A percentile compares a stretch with the other conserved stretches of the same genome.
These are phyloP conservation scores for Xanthia togata DNA, from an alignment of 2,888 invertebrate species.

Conservation along the genomic window DNA sequence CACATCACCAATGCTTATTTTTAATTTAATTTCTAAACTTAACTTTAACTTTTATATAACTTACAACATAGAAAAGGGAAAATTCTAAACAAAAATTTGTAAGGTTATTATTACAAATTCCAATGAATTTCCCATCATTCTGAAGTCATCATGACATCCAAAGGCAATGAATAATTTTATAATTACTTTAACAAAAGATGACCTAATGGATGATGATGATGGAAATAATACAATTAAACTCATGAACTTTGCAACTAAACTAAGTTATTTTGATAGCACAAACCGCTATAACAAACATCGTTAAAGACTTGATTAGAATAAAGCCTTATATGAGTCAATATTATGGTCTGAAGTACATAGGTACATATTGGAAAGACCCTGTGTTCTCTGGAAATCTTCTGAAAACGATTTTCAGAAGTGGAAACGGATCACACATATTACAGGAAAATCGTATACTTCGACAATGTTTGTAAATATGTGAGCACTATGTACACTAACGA, in stretches of 20 bases:
- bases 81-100: neutral
- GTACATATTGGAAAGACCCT: neutral
- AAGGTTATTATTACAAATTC: neutral
- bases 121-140: neutral
- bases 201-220: constrained; percentile 26
- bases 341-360: neutral
- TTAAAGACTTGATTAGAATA: neutral
- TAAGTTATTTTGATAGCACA: neutral
- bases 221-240: neutral
- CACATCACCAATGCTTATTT: too few species aligned
- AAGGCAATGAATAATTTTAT: constrained; percentile 15
- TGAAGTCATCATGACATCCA: constrained; percentile 25
- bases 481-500: too few species aligned
- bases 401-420: too few species aligned
- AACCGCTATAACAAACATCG: neutral
- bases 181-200: constrained; percentile 27
- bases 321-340: neutral
- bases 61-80: neutral
- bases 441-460: too few species aligned
- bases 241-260: neutral
- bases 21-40: too few species aligned
- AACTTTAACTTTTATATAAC: neutral
- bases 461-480: too few species aligned
- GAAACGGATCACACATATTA: too few species aligned
- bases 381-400: neutral